Conservation (phyloP, 1,140 invertebrate species). For the Macrobrachium rosenbergii region DNA sequence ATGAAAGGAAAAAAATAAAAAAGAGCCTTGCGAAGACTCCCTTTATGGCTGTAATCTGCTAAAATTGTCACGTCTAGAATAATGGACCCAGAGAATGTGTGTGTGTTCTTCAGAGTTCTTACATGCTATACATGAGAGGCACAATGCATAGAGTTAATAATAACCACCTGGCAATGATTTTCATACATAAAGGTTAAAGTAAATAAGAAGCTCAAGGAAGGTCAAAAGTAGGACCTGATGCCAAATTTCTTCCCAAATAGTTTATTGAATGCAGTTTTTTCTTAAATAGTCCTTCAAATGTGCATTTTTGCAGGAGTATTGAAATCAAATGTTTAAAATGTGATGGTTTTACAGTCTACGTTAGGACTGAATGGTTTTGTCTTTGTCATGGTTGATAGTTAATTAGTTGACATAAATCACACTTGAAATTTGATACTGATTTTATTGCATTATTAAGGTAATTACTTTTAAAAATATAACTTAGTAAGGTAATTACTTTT, state of each 20-base stretch:
- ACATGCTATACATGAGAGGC: constrained; percentile 35
- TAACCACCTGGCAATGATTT: constrained; percentile 17
- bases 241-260: not conserved
- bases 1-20: not conserved
- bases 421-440: too few relatives aligned
- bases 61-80: constrained; percentile 31
- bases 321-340: too few relatives aligned
- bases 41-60: constrained; percentile 25
- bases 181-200: not conserved
- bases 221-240: not conserved
- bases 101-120: constrained; percentile 31
- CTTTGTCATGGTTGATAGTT: too few relatives aligned
- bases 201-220: constrained; percentile 9
- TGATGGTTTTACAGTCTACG: too few relatives aligned
- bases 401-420: too few relatives aligned
- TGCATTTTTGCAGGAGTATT: too few relatives aligned
- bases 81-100: constrained; percentile 49
- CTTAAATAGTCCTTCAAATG: too few relatives aligned
- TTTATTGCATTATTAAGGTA: too few relatives aligned
- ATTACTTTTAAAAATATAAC: too few relatives aligned
- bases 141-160: constrained; percentile 34
- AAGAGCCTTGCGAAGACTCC: constrained; percentile 27
- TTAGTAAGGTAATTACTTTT: too few relatives aligned
- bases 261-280: too few relatives aligned
- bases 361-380: too few relatives aligned